Base-by-base conservation (phyloP, 2,888 invertebrate genomes). In the Ormia ochracea region DNA sequence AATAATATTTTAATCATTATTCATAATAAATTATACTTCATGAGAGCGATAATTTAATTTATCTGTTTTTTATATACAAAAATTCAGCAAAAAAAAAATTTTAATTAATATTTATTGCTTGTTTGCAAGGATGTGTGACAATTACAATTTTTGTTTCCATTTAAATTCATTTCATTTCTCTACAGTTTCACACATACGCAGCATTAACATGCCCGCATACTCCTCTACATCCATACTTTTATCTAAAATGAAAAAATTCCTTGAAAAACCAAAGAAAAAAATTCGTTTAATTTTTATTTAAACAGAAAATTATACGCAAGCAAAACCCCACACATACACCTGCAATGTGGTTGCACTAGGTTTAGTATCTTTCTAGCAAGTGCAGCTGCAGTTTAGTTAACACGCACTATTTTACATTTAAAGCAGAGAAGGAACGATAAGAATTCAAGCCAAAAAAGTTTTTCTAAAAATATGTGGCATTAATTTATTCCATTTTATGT, bases 101-200 rank as follows among this genome's bases (percentile, higher is more conserved):
- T 28, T 52, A 68, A 75, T 61, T 68, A 19, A 10, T 52, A 61
- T 61, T 76, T 69, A 69, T 69, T 63, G 31, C 36, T 26, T 36
- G 45, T 63, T 28, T 17, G 12, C 45, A 54, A 61, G 54, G 45
- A 45, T 61, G 43, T 61, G 45, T 52, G 61, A 63, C 43, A 69
- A 61, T 61, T 65, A 23, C 48, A 48, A 48, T 73, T 54, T 54
- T 61, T 38, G 36, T 69, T 63, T 63, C 23, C 45, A 68, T 63
- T 76, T 76, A 61, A 54, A 69, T 63, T 23, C 10, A 52, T 61
- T n/a, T n/a, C n/a, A 68, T 61, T 50, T 45, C 31, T 52, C 28
- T 43, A 43, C 58, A 38, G 14, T 36, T 1, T 19, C 31, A 14
- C 3, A 10, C 3, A 31, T 21, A 6, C 2, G 6, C 28, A 28